phyloP scores from a whole-genome alignment of 35 echinoderm and acorn worm genomes.

The Ophiothrix spiculata region DNA sequence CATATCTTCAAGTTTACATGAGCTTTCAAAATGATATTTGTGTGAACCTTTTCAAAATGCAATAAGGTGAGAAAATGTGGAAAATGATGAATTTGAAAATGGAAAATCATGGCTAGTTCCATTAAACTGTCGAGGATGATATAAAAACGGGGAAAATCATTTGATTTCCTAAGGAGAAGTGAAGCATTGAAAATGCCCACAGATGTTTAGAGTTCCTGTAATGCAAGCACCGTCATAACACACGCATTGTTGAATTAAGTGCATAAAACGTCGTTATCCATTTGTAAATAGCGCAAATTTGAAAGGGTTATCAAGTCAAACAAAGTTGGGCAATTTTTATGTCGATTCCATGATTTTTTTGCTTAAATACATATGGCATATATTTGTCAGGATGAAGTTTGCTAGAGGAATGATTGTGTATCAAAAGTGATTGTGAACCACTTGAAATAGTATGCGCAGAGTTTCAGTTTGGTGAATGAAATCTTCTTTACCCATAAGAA shows the following conservation, averaged over 20 bases:
- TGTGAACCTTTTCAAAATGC: no score
- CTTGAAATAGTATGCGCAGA: neutral
- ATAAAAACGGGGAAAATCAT: neutral
- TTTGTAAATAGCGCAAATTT: neutral
- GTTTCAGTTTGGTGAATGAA: neutral
- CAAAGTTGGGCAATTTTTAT: slow-evolving; percentile 4
- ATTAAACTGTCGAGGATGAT: neutral
- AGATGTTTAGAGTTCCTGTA: neutral
- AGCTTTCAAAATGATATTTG: no score
- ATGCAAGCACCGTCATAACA: neutral
- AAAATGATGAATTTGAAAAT: no score
- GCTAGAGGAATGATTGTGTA: neutral
- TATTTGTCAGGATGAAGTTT: neutral
- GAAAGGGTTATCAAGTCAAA: slow-evolving; percentile 10
- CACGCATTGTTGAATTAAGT: slow-evolving; percentile 4
- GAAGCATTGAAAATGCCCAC: neutral
- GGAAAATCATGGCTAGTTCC: no score
- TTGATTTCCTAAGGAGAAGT: neutral
- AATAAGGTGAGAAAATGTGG: no score
- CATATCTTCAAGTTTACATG: no score
- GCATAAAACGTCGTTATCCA: slow-evolving; percentile 4
- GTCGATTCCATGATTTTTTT: neutral
- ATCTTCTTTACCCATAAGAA: neutral
- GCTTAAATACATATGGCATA: neutral
- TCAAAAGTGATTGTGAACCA: neutral